These are phyloP conservation scores for Melinopterus prodromus DNA, from an alignment of 2,888 invertebrate species.

Conservation along the genomic window DNA sequence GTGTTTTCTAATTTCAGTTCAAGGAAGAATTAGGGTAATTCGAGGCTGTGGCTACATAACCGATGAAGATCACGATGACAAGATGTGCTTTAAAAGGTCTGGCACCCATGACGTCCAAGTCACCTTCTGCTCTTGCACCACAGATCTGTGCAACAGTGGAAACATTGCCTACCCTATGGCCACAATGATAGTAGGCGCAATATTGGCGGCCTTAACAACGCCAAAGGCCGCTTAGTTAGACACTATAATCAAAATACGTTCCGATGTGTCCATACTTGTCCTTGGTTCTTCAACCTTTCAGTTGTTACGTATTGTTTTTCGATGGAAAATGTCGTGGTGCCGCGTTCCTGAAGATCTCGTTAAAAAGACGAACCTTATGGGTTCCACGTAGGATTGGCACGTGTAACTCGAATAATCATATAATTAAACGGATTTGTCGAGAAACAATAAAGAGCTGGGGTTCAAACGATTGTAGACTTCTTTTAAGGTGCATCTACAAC, in stretches of 20 bases:
- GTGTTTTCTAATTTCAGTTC: conserved; percentile 66
- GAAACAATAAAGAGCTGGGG: neutral
- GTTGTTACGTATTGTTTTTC: conserved; percentile 7
- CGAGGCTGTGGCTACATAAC: conserved; percentile 82
- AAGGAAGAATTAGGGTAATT: conserved; percentile 78
- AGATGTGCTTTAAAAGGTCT: conserved; percentile 71
- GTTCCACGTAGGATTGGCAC: neutral
- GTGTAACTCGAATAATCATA: neutral
- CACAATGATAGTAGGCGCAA: conserved; percentile 20
- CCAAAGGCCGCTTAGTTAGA: conserved; percentile 30
- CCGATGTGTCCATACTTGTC: conserved; percentile 12
- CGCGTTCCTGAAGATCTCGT: neutral
- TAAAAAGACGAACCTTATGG: neutral
- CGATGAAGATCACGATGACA: conserved; percentile 67
- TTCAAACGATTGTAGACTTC: neutral
- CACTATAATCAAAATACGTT: conserved; percentile 5
- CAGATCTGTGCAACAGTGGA: conserved; percentile 77
- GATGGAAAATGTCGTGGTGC: neutral
- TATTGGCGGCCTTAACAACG: conserved; percentile 30
- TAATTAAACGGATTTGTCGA: neutral
- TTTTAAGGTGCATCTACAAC: neutral
- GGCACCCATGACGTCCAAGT: conserved; percentile 81
- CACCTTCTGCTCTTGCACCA: conserved; percentile 80
- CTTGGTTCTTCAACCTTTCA: neutral
- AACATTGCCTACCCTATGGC: conserved; percentile 40